Evolutionary conservation across 2,888 invertebrate genomes (phyloP), one percentile per base, ranked within the genome.

Genomic region (Orgyia antiqua): DNA sequence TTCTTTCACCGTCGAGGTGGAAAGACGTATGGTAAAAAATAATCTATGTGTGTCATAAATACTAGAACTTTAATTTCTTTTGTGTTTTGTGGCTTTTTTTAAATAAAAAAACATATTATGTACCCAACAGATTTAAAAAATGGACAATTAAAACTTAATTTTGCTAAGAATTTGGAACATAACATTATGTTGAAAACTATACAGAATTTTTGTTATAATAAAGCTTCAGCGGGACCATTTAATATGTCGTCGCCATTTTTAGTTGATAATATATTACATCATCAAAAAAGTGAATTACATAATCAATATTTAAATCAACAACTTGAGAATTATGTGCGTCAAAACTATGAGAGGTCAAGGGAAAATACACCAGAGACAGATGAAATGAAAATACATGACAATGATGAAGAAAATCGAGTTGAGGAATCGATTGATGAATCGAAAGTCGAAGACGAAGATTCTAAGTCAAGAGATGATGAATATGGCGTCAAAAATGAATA

Each of bases 261-360:
- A 30, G 89, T 90, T 41, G 90, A 90, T 61, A 90, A 90, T 45
- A 87, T 90, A 10, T 62, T 90, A 31, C 89, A 89, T 40, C 89
- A 88, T 47, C 88, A 89, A 48, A 87, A 87, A 44, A 78, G 67
- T 0, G 83, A 72, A 43, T 80, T 70, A 45, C 88, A 72, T 69
- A 88, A 71, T 11, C 78, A 89, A 44, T 89, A 88, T 39, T 56
- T 89, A 9, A 89, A 89, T 42, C 88, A 88, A 50, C 87, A 87
- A 13, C 45, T 87, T 3, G 86, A 83, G 28, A 78, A 68, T 24
- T 82, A 83, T 58, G 72, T 84, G 1, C 50, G 78, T 2, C 73
- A 72, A 29, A 69, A 58, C 25, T 75, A 67, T 45, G 71, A 73
- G 8, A 32, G 56, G 23, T 83, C 80, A 0, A 56, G 78, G 19